Base-by-base conservation (phyloP, 92 coral and sea anemone genomes). In the Bergia puertoricense region DNA sequence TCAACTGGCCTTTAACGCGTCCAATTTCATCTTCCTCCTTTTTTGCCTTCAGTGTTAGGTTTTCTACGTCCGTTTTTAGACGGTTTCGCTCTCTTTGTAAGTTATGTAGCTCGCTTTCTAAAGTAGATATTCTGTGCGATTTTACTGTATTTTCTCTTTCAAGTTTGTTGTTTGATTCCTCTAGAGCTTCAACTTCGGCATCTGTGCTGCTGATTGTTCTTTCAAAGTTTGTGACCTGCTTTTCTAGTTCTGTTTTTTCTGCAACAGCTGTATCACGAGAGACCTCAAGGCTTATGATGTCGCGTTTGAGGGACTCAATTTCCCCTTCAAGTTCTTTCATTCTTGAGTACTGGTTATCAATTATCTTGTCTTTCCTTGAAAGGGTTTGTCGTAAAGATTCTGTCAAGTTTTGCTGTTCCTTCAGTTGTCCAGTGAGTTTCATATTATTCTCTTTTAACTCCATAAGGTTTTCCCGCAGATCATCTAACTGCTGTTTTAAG, bases 351-450 rank as follows among this genome's bases (percentile, higher is more conserved):
- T 93, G 90, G 45, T 92, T 95, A 80, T 95, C 98, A 9, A 91
- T 85, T 40, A 81, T 76, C 74, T 92, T 89, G 57, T 93, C 92
- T 76, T 96, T 96, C 93, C 93, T 96, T 0, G 37, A 74, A 22
- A 96, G 86, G 23, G 93, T 76, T 39, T 92, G 90, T 48, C 88
- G 92, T 57, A 96, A 80, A 5, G 96, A 92, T 74, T 92, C 98
- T 0, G 94, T 90, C 11, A 95, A 45, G 74, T 96, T 95, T 92
- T 92, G 92, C 45, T 95, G 95, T 65, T 96, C 99, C 44, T 88
- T 91, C 16, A 94, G 90, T 69, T 93, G 98, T 57, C 96, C 91
- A n/a, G 91, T 85, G 43, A 92, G 80, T 50, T 89, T 93, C 59
- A 93, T 80, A 6, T 90, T 88, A n/a, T 93, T 95, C 65, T 96